These are phyloP conservation scores for Drosophila ananassae DNA, from an alignment of 1,140 invertebrate genomes.

Conservation along the genomic window DNA sequence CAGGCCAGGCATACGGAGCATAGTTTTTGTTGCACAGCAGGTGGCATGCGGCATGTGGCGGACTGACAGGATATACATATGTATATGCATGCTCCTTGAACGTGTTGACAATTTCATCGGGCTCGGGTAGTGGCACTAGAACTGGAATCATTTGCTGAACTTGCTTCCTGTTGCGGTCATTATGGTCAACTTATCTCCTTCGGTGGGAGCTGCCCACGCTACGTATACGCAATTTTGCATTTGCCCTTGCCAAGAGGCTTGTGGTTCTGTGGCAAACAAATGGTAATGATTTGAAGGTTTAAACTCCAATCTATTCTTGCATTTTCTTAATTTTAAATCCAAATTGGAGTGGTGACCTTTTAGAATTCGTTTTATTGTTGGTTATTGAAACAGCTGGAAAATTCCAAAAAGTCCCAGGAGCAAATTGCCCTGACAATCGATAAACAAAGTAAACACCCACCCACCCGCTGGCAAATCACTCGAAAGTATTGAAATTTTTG, in stretches of 20 bases:
- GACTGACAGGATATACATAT: background rate
- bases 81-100: background rate
- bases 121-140: too few relatives aligned
- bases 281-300: background rate
- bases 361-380: background rate
- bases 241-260: background rate
- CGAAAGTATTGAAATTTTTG: conserved; percentile 14
- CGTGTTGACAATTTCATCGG: conserved; percentile 49
- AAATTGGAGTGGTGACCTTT: too few relatives aligned
- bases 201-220: background rate
- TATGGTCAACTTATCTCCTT: conserved; percentile 15
- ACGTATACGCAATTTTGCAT: conserved; percentile 30
- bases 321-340: too few relatives aligned
- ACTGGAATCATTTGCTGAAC: conserved; percentile 20
- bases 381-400: conserved; percentile 1
- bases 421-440: conserved; percentile 6
- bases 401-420: background rate
- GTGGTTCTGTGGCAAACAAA: background rate
- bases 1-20: conserved; percentile 25
- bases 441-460: background rate
- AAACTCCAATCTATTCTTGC: too few relatives aligned
- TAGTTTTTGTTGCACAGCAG: conserved; percentile 2
- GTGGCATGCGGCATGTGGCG: background rate
- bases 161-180: conserved; percentile 36
- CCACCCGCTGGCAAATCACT: background rate